Base-by-base conservation (phyloP, 1,140 invertebrate genomes). In the Drosophila setifemur region DNA sequence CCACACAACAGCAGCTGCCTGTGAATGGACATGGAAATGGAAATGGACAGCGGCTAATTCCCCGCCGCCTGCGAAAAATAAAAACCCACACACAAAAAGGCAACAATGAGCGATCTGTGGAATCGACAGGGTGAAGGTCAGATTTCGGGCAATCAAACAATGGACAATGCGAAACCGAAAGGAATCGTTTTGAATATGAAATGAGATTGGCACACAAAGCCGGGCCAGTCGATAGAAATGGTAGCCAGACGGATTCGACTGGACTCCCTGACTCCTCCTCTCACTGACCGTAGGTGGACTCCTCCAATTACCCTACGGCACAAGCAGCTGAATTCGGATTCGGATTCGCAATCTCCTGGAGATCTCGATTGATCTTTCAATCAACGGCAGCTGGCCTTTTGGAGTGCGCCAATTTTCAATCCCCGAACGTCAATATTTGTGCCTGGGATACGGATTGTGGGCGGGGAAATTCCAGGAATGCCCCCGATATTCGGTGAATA, bases 301-400 rank as follows among this genome's bases (percentile, higher is more conserved):
- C 79, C 81, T 85, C 79, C 79, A 79, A 85, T 85, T 85, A 85
- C 79, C 49, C 28, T 43, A 39, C 37, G 49, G 77, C n/a, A n/a
- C n/a, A n/a, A n/a, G n/a, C 74, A 85, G 79, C 79, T 83, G 47
- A 50, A n/a, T 54, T 47, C 26, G 11, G 21, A 53, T 39, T 33
- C 19, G 11, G 39, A 68, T 19, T 44, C 35, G 43, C 72, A 39
- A 61, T 61, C 42, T 64, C 25, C 42, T 48, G 31, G 37, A n/a
- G n/a, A 49, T 50, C 58, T 72, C 60, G 58, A 85, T 79, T 83
- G 74, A 83, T 86, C 74, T 79, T 78, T 85, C 74, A 83, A 82
- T 83, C 77, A 73, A 63, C 49, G 70, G 26, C 60, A 50, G 44
- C 81, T 74, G 69, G n/a, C 57, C 25, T 2, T 11, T 18, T 39